phyloP scores from a whole-genome alignment of 2,113 vertebrate species.

The Naja naja region DNA sequence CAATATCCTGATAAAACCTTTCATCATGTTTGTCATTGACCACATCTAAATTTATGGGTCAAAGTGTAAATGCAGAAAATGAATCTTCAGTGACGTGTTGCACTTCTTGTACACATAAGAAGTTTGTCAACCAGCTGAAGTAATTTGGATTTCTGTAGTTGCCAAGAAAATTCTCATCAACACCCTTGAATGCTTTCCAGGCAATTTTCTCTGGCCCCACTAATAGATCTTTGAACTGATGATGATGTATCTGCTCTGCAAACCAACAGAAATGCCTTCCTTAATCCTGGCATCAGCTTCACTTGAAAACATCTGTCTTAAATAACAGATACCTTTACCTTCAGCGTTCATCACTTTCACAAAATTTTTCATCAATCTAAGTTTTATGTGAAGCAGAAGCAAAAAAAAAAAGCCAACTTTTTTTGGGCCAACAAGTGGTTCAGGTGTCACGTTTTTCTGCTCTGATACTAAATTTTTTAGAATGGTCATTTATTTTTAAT shows the following conservation, averaged over 20 bases:
- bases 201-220: too few relatives aligned
- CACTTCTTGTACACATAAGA: not conserved
- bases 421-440: not conserved
- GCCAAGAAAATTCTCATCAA: too few relatives aligned
- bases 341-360: not conserved
- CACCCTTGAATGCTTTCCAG: too few relatives aligned
- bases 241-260: not conserved
- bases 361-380: not conserved
- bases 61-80: not conserved
- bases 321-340: not conserved
- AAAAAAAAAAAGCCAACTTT: too few relatives aligned
- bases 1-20: not conserved
- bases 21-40: not conserved
- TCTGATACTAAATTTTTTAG: not conserved
- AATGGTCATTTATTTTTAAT: not conserved
- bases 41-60: not conserved
- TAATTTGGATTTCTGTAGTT: too few relatives aligned
- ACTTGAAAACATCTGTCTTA: not conserved
- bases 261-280: not conserved
- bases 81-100: not conserved
- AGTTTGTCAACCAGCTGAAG: too few relatives aligned
- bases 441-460: not conserved
- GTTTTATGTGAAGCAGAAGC: not conserved
- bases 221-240: too few relatives aligned
- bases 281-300: not conserved